Evolutionary conservation across 1,140 invertebrate species (phyloP), one percentile per base, ranked within the genome.

Genomic region (Adelges cooleyi): DNA sequence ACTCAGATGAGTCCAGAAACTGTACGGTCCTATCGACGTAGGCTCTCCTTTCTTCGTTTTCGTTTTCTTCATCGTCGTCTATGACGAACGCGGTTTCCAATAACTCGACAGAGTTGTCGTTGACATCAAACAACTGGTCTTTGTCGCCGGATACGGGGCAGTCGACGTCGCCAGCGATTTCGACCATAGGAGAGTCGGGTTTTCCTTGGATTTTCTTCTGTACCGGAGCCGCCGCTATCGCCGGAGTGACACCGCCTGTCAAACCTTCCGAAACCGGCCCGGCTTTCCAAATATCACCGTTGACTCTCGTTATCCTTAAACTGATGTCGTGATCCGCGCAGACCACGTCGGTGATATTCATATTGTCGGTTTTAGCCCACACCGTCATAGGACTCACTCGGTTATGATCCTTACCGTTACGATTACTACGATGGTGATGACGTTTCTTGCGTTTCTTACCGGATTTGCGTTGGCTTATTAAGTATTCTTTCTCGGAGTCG

Each of bases 361-460:
- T 84, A 71, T 87, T 84, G 67, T 82, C 78, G 73, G 87, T 86
- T 70, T 84, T 83, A 40, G 86, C 85, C 86, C 86, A 89, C 56
- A 89, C 77, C 73, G 89, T 89, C 65, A 90, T 86, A 52, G 87
- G 86, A 72, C 84, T 85, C 9, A 86, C 82, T 48, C 44, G 42
- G 11, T 20, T 44, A 1, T 29, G 18, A 1, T 62, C 44, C 20
- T 27, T 59, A 10, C 42, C n/a, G 1, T 11, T 27, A 25, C 23
- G 15, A 3, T 20, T n/a, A 11, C 22, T 22, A 9, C 29, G 23
- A 17, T 44, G 15, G 15, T 46, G 54, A 44, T 44, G 40, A 40
- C 20, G 56, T 48, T 62, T 62, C 23, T 29, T 44, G 11, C 29
- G 53, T 18, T 62, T 62, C 9, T 62, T 62, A 13, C 29, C 29